Evolutionary conservation across 2,888 invertebrate genomes (phyloP).

Genomic region (Tenthredo amoena): DNA sequence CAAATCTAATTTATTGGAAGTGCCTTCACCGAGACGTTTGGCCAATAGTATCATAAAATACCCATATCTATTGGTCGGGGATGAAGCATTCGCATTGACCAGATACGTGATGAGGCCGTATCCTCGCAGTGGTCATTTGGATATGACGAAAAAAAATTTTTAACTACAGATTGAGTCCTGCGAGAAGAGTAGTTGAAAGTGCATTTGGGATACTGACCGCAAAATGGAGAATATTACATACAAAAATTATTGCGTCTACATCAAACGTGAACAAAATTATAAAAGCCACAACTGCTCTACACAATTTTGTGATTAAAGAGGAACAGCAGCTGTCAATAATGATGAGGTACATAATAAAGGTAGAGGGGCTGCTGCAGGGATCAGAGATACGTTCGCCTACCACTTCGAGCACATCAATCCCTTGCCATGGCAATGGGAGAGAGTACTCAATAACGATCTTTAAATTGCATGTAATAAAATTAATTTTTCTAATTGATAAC

Average conservation of each 20-base stretch:
- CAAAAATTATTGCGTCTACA: background rate
- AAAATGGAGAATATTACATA: background rate
- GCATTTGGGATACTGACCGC: too few relatives aligned
- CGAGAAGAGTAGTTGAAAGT: too few relatives aligned
- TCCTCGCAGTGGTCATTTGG: background rate
- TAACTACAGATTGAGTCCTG: too few relatives aligned
- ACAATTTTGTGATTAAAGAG: background rate
- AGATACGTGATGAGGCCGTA: background rate
- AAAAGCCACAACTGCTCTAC: background rate
- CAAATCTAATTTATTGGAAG: too few relatives aligned
- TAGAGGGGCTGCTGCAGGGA: background rate
- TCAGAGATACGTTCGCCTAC: background rate
- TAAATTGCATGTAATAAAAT: background rate
- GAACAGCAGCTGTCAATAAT: background rate
- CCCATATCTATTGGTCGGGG: background rate
- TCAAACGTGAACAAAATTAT: background rate
- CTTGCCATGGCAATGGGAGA: background rate
- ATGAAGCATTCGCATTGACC: background rate
- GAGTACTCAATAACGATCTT: background rate
- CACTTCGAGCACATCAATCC: background rate
- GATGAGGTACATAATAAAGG: background rate
- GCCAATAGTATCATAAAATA: too few relatives aligned
- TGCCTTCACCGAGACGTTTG: too few relatives aligned
- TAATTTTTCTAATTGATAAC: background rate
- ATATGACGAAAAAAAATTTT: too few relatives aligned